Conservation (phyloP, 2,797 vertebrate species). For the Megaceryle alcyon region DNA sequence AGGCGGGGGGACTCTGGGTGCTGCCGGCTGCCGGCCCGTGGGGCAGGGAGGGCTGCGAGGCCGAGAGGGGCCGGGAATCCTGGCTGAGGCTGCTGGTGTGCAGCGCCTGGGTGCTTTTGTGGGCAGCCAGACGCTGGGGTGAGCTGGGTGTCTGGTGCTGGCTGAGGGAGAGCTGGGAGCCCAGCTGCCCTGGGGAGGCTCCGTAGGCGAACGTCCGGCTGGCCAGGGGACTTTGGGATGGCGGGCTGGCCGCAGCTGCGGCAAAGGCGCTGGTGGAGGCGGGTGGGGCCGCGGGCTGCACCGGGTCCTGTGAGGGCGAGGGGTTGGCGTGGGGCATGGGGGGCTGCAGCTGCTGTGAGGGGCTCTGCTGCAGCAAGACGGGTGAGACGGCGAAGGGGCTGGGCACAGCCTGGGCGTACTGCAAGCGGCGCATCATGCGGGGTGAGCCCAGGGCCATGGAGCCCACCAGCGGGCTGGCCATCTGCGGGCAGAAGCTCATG, state of each 20-base stretch:
- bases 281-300: constrained; percentile 68
- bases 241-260: constrained; percentile 83
- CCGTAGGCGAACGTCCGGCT: constrained; percentile 80
- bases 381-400: constrained; percentile 86
- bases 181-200: constrained; percentile 80
- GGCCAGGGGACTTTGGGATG: constrained; percentile 82
- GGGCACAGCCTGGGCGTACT: constrained; percentile 84
- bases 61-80: constrained; percentile 86
- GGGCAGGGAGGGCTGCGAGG: constrained; percentile 93
- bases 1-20: constrained; percentile 84
- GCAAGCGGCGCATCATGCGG: constrained; percentile 86
- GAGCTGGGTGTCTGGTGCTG: constrained; percentile 86
- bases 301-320: constrained; percentile 59
- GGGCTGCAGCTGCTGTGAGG: constrained; percentile 67
- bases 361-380: constrained; percentile 78
- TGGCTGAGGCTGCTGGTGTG: constrained; percentile 86
- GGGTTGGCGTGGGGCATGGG: constrained; percentile 12
- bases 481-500: constrained; percentile 95
- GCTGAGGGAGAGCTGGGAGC: constrained; percentile 89
- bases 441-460: constrained; percentile 86
- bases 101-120: constrained; percentile 87
- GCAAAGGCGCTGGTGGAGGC: constrained; percentile 76
- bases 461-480: constrained; percentile 86
- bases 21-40: constrained; percentile 81
- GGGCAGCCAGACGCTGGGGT: constrained; percentile 83